Percentiles rank a stretch among this genome's conserved stretches.
Conservation (phyloP, 1,140 invertebrate genomes). For the Pseudomyrmex dendroicus region DNA sequence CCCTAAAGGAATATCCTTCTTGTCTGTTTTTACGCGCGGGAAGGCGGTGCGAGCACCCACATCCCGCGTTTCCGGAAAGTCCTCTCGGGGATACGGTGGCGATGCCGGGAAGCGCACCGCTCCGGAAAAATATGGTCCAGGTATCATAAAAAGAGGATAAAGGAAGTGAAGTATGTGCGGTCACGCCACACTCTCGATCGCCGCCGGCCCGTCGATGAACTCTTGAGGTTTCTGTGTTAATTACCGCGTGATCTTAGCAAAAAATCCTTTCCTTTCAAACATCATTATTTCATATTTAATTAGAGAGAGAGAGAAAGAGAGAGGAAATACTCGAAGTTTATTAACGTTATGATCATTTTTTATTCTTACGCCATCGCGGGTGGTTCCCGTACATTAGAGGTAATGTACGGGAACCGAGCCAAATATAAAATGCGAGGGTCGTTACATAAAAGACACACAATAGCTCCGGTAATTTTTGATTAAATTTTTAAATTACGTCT, state of each 20-base stretch:
- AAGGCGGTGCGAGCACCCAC: conserved; percentile 42
- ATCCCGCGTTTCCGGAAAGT: conserved; percentile 32
- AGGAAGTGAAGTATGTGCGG: conserved; percentile 52
- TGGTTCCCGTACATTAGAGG: too few relatives aligned
- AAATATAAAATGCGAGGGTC: too few relatives aligned
- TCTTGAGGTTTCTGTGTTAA: conserved; percentile 25
- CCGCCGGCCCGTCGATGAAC: conserved; percentile 6
- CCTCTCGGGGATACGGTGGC: conserved; percentile 36
- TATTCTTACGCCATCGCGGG: too few relatives aligned
- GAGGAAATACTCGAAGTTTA: background rate
- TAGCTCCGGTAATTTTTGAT: too few relatives aligned
- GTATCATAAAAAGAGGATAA: conserved; percentile 61
- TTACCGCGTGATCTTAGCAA: background rate
- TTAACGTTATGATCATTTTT: background rate
- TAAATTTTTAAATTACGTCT: too few relatives aligned
- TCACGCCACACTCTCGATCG: conserved; percentile 31
- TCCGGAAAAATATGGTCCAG: conserved; percentile 54
- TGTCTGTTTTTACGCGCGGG: conserved; percentile 58
- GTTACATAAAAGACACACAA: too few relatives aligned
- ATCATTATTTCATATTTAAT: background rate
- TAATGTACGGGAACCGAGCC: too few relatives aligned
- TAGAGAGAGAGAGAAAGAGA: background rate
- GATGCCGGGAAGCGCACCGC: conserved; percentile 21
- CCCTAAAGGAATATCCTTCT: conserved; percentile 60
- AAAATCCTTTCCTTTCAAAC: background rate